These are phyloP conservation scores for Camponotus pennsylvanicus DNA, from an alignment of 1,140 invertebrate genomes.

Conservation along the genomic window DNA sequence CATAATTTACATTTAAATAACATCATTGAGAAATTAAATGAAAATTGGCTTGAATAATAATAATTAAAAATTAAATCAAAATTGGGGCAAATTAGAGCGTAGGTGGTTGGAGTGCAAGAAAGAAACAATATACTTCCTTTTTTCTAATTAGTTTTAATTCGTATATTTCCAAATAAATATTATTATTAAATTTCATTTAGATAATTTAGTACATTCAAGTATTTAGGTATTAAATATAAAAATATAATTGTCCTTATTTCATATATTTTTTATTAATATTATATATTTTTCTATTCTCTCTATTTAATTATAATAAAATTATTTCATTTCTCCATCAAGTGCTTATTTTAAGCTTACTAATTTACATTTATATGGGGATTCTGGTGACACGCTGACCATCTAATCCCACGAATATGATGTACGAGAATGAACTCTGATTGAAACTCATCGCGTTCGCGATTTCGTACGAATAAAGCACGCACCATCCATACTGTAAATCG, in stretches of 20 bases:
- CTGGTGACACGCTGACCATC: constrained; percentile 12
- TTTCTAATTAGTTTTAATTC: too few species aligned
- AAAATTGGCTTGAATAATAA: background rate
- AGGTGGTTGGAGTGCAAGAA: too few species aligned
- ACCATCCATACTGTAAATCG: constrained; percentile 26
- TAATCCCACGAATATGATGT: constrained; percentile 39
- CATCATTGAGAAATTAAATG: background rate
- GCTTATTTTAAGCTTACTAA: background rate
- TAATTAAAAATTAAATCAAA: too few species aligned
- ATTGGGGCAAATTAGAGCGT: too few species aligned
- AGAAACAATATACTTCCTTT: too few species aligned
- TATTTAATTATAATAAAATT: background rate
- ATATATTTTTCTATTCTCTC: background rate
- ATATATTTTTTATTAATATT: background rate
- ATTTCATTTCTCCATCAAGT: background rate
- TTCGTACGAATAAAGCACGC: constrained; percentile 31
- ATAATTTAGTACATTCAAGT: too few species aligned
- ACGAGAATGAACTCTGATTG: constrained; percentile 53
- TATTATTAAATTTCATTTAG: too few species aligned
- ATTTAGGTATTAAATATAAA: background rate
- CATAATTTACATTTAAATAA: constrained; percentile 37
- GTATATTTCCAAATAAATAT: too few species aligned
- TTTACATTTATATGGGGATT: constrained; percentile 11
- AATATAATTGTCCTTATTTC: background rate
- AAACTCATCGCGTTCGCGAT: constrained; percentile 26